These are phyloP conservation scores for Cetoscarus ocellatus DNA, from an alignment of 2,797 vertebrate genomes.

Conservation along the genomic window DNA sequence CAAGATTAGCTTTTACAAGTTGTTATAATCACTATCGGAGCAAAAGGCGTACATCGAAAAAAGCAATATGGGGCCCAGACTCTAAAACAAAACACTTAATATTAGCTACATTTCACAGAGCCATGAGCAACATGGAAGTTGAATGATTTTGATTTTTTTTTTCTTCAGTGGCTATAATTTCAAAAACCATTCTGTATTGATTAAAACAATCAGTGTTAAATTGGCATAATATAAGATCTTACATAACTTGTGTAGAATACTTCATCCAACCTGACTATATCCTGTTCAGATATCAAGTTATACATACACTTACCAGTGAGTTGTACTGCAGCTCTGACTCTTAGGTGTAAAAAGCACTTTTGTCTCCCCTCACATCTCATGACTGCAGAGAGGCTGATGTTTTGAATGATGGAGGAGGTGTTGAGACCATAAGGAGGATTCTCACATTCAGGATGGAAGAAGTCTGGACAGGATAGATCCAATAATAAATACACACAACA, in stretches of 20 bases:
- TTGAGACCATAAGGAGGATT: slow-evolving; percentile 19
- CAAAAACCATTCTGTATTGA: too few relatives aligned
- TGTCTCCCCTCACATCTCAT: slow-evolving; percentile 77
- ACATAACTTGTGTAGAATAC: neutral
- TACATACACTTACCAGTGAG: slow-evolving; percentile 65
- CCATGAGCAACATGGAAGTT: too few relatives aligned
- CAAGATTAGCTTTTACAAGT: too few relatives aligned
- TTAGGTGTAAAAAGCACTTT: slow-evolving; percentile 74
- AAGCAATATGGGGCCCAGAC: too few relatives aligned
- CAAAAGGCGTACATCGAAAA: too few relatives aligned
- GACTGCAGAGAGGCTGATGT: slow-evolving; percentile 74
- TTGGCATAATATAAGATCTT: too few relatives aligned
- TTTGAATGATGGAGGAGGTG: slow-evolving; percentile 54
- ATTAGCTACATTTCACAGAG: too few relatives aligned
- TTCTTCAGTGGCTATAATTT: too few relatives aligned
- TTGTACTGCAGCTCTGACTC: slow-evolving; percentile 57
- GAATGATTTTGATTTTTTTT: too few relatives aligned
- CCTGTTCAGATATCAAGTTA: neutral
- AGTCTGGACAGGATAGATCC: slow-evolving; percentile 28
- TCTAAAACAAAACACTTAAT: too few relatives aligned
- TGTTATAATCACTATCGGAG: too few relatives aligned
- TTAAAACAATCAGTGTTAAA: too few relatives aligned
- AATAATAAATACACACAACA: neutral
- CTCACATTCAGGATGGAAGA: slow-evolving; percentile 62
- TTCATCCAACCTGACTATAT: neutral